Evolutionary conservation across 1,140 invertebrate species (phyloP), one percentile per base, ranked within the genome.

Genomic region (Neodiprion fabricii): DNA sequence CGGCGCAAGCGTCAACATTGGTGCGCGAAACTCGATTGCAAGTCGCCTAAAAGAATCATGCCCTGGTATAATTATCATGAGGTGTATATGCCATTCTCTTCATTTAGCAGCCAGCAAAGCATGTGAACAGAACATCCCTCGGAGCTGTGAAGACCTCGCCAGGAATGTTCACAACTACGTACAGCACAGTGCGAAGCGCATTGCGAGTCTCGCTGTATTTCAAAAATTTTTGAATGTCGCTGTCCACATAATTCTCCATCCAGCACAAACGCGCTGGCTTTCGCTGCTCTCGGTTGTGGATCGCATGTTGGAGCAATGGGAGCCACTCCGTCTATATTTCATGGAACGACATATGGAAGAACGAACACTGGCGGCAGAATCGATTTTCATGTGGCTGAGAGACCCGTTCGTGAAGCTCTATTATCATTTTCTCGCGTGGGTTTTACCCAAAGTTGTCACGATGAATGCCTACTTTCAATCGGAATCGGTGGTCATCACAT

Each of bases 211-310:
- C 17, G 77, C 80, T 79, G 71, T 78, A 21, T 85, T 85, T 80
- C 82, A 84, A 77, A 72, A 49, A 17, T 85, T 86, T 80, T 11
- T 66, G 49, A 75, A 81, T 74, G 70, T 83, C 48, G 79, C 79
- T 79, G 78, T 79, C 12, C 79, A 83, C 73, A 83, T 84, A 81
- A 71, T 86, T 66, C 73, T 86, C 48, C 82, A 83, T 70, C 81
- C 85, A 67, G 72, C 74, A 65, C 84, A 86, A 79, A 87, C 85
- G 47, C 79, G 84, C 72, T 87, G 86, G 86, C 76, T 87, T 11
- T 88, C 85, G 1, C 72, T 86, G 17, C 50, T 81, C 67, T 61
- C 68, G 72, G 84, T 84, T n/a, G 82, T 88, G 7, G 79, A 81
- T 66, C 78, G 85, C 71, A 68, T 87, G 73, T 75, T 87, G 71